Base-by-base conservation (phyloP, 2,113 vertebrate genomes). In the Hystrix brachyura region DNA sequence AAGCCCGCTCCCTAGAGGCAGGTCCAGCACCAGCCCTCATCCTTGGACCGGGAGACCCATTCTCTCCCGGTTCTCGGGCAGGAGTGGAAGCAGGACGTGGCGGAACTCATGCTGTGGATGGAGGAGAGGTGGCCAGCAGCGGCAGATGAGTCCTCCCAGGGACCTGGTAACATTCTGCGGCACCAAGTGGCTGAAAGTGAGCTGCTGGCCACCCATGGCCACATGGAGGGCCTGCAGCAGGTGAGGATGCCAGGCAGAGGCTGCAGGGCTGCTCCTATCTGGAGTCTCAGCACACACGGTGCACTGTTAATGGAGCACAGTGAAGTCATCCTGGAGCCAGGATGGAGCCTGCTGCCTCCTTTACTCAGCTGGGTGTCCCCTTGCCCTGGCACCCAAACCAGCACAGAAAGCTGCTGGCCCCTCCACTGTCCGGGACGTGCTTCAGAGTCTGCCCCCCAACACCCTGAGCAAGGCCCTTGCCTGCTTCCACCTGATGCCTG, bases 81-180 rank as follows among this genome's bases (percentile, higher is more conserved):
- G 99, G 99, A 99, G 80, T 99, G 99, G 97, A 99, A 98, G 96
- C 98, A 98, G 93, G 99, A 99, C 32, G 98, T 98, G 4, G 98
- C 98, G 1, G 99, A 99, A 96, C 98, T 99, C 96, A 95, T 98
- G 90, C 92, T 99, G 80, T 99, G 99, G 99, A 99, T 99, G 98
- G 99, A 99, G 48, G 99, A 99, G 97, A 99, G 99, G 96, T 98
- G 98, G 72, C 98, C 98, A 97, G 98, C 98, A 65, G 99, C 98
- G 0, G 98, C 98, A 1, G 99, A 99, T 84, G 99, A 99, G 97
- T 99, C 99, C 1, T 99, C 99, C 91, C 98, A 97, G 21, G 99
- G 99, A 71, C 98, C 99, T 65, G 98, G 98, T 48, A 99, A 99
- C 95, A 91, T 99, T 92, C 98, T 99, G 1, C 94, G 97, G 95